Evolutionary conservation across 2,888 invertebrate genomes (phyloP).

Genomic region (Synanthedon vespiformis): DNA sequence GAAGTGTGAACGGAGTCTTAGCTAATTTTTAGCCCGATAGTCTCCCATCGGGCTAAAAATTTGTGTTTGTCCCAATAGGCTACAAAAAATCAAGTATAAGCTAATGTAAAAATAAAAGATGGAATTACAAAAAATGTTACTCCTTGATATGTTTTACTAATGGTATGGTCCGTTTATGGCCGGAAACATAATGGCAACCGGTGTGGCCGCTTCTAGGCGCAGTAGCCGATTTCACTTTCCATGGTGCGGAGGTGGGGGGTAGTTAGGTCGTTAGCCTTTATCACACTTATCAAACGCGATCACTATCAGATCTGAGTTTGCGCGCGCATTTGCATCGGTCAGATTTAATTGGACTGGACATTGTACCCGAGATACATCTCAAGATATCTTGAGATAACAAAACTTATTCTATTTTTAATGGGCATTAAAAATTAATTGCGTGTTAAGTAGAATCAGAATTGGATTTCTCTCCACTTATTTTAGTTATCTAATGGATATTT

Average conservation of each 20-base stretch:
- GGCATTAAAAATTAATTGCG: background rate
- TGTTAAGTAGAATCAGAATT: background rate
- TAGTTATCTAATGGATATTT: too few species aligned
- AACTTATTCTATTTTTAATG: background rate
- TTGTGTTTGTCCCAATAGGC: too few species aligned
- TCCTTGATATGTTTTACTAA: too few species aligned
- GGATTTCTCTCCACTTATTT: too few species aligned
- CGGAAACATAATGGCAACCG: background rate
- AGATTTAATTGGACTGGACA: background rate
- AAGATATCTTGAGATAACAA: background rate
- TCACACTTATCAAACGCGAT: background rate
- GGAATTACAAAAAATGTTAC: too few species aligned
- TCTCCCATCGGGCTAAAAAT: too few species aligned
- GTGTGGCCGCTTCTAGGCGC: background rate
- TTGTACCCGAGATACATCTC: background rate
- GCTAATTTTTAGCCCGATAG: too few species aligned
- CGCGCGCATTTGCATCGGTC: conserved; percentile 2
- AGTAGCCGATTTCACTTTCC: conserved; percentile 6
- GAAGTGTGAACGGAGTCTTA: too few species aligned
- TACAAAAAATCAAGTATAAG: too few species aligned
- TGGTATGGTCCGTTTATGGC: too few species aligned
- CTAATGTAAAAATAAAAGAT: too few species aligned
- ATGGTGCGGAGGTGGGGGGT: conserved; percentile 1
- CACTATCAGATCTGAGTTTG: background rate
- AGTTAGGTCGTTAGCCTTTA: background rate